Evolutionary conservation across 2,113 vertebrate genomes (phyloP), one percentile per base, ranked within the genome.

Genomic region (Osmerus eperlanus): DNA sequence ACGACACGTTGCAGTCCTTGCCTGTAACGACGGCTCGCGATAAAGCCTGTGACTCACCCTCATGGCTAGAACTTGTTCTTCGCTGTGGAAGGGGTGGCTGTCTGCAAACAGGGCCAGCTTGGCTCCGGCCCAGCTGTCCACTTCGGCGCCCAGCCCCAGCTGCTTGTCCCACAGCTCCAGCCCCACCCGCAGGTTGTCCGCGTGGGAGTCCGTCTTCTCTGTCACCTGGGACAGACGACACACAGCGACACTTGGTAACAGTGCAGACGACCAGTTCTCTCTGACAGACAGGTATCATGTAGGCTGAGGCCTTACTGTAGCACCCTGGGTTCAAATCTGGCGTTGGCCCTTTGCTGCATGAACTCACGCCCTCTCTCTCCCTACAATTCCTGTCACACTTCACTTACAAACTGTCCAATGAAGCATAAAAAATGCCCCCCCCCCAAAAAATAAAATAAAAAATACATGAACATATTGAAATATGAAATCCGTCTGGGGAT

Each of bases 91-190:
- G 63, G 93, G 83, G 13, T 88, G 84, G 15, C 36, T 81, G 4
- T 87, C 92, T 21, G 94, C 89, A 32, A 93, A 81, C 0, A 89
- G 74, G 53, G 78, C 75, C 62, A 96, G 90, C 64, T 92, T 91
- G 28, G 78, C 72, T 0, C 84, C 86, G 1, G 87, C 87, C 96
- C 96, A 96, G 28, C 81, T 73, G 0, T 96, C 94, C 0, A 96
- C 81, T 3, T 90, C 91, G 55, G 68, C 87, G 7, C 93, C 95
- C 28, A 96, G 79, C 72, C 86, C 83, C 56, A 94, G 90, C 84
- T 97, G 93, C 81, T 95, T 97, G 72, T 97, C 95, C 97, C 97
- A 99, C 80, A 96, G 84, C 85, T 94, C 93, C 87, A 94, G 89
- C 52, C 90, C 96, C 82, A 93, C 93, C 75, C 80, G 88, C 28